These are phyloP conservation scores for Irena cyanogastra DNA, from an alignment of 2,113 vertebrate genomes.

Conservation along the genomic window DNA sequence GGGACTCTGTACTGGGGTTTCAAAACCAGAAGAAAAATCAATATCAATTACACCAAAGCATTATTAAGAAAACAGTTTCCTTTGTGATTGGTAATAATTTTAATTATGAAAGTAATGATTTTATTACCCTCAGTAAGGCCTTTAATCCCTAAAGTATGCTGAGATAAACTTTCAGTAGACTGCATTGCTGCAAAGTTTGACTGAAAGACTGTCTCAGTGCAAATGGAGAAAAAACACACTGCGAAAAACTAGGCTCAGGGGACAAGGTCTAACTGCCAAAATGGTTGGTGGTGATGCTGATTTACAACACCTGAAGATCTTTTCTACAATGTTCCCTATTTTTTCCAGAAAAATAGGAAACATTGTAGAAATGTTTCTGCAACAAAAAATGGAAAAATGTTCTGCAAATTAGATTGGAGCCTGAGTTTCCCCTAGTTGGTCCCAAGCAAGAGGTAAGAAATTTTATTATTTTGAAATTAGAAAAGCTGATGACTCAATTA, in stretches of 20 bases:
- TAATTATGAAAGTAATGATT: conserved; percentile 50
- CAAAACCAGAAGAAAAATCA: conserved; percentile 19
- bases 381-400: not conserved
- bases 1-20: not conserved
- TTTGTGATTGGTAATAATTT: conserved; percentile 52
- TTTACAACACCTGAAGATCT: not conserved
- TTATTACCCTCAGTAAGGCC: not conserved
- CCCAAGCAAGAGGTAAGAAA: not conserved
- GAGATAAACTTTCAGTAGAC: not conserved
- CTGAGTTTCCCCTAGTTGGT: not conserved
- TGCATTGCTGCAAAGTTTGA: not conserved
- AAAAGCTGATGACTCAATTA: not conserved
- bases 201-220: not conserved
- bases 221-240: not conserved
- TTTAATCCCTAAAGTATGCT: conserved; percentile 16
- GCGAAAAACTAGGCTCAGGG: not conserved
- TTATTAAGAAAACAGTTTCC: conserved; percentile 31
- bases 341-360: too few relatives aligned
- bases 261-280: not conserved
- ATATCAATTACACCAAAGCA: conserved; percentile 24
- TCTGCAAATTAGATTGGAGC: not conserved
- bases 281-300: not conserved
- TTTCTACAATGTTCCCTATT: not conserved
- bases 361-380: too few relatives aligned
- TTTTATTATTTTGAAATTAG: not conserved